Evolutionary conservation across 2,797 vertebrate species (phyloP).

Genomic region (Nannoperca australis): DNA sequence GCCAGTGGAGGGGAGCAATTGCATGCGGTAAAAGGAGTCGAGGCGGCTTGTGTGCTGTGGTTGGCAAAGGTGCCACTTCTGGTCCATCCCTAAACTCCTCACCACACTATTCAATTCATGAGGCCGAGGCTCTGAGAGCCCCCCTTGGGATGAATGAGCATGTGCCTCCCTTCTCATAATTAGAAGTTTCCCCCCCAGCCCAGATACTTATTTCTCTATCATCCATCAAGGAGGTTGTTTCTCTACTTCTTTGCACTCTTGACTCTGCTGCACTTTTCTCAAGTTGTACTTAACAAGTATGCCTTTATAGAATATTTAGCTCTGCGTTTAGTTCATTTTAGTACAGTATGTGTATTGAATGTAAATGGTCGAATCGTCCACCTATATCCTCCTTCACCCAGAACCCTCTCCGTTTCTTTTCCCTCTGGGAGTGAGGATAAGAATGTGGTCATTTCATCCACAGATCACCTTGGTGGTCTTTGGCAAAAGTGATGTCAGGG

Average conservation of each 20-base stretch:
- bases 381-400: slow-evolving; percentile 35
- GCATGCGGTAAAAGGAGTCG: slow-evolving; percentile 72
- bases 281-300: slow-evolving; percentile 62
- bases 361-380: slow-evolving; percentile 50
- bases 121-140: slow-evolving; percentile 67
- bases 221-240: slow-evolving; percentile 79
- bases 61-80: slow-evolving; percentile 81
- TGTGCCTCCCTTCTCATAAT: slow-evolving; percentile 75
- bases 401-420: slow-evolving; percentile 41
- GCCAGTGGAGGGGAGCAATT: slow-evolving; percentile 53
- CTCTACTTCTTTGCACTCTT: slow-evolving; percentile 51
- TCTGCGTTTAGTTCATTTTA: slow-evolving; percentile 26
- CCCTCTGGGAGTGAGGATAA: slow-evolving; percentile 53
- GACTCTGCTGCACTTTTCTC: slow-evolving; percentile 54
- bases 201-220: slow-evolving; percentile 78
- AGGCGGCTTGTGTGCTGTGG: slow-evolving; percentile 71
- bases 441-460: slow-evolving; percentile 73
- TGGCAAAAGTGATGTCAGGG: slow-evolving; percentile 73
- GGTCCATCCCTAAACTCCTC: slow-evolving; percentile 72
- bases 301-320: slow-evolving; percentile 65
- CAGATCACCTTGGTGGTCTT: slow-evolving; percentile 81
- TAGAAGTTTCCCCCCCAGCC: slow-evolving; percentile 76
- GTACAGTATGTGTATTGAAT: slow-evolving; percentile 65
- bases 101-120: slow-evolving; percentile 81
- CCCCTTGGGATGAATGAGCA: slow-evolving; percentile 70